phyloP scores from a whole-genome alignment of 2,113 vertebrate genomes.

The Rhipidura dahli region DNA sequence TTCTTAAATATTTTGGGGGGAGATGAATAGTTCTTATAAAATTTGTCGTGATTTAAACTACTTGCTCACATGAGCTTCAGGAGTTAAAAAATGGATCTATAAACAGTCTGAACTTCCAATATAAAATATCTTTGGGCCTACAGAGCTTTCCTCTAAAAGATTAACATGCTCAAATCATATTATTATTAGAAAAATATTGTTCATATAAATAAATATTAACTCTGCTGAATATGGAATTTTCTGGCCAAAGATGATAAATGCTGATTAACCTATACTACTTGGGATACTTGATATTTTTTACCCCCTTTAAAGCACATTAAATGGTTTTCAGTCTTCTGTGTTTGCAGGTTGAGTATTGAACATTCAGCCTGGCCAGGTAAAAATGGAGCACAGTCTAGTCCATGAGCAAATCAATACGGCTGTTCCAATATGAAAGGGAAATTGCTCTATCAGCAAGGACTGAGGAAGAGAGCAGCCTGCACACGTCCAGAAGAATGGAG shows the following conservation, averaged over 20 bases:
- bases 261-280: background rate
- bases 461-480: background rate
- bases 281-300: background rate
- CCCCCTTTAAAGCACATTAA: background rate
- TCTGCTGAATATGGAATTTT: background rate
- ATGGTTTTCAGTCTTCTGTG: rapidly evolving
- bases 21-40: background rate
- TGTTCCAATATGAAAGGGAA: background rate
- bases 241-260: background rate
- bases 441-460: background rate
- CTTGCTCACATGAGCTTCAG: background rate
- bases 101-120: background rate
- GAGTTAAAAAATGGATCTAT: background rate
- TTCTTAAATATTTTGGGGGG: background rate
- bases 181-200: background rate
- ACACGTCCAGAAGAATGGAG: background rate
- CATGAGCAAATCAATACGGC: rapidly evolving
- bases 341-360: background rate
- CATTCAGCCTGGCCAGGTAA: background rate
- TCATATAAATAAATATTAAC: background rate
- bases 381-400: background rate
- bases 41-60: background rate
- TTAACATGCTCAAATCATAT: background rate
- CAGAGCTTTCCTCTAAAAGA: background rate
- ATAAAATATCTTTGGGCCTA: background rate